Evolutionary conservation across 2,797 vertebrate genomes (phyloP), one percentile per base, ranked within the genome.

Genomic region (Balearica regulorum): DNA sequence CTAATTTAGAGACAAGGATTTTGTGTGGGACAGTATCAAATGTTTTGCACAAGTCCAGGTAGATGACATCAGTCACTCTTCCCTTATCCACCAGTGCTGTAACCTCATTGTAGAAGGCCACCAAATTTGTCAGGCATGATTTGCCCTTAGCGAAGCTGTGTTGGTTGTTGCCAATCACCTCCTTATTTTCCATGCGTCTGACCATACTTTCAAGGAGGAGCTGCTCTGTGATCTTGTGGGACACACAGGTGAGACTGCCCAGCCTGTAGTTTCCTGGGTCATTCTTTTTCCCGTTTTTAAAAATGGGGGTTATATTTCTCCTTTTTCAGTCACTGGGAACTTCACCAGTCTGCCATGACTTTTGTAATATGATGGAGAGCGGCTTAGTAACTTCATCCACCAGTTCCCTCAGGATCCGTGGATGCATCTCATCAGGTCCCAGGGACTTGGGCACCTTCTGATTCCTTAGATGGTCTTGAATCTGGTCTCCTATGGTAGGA

Each of bases 211-310:
- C 62, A 21, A 43, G 35, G 26, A 53, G 37, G 29, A 41, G n/a
- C 41, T 46, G 18, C 22, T 46, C 17, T 17, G 37, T 33, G 18
- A 46, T 26, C 18, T 57, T 49, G 3, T 20, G 4, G 6, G 49
- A 12, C 11, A 73, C 6, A n/a, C 29, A 55, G 20, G 17, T 24
- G 43, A 80, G 14, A 43, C 11, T 37, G 19, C 53, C 5, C 3
- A 21, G 18, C 10, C 16, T 35, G 11, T 15, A 39, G 5, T 14
- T 81, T 4, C 0, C 12, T 8, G 4, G 0, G 1, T 49, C 17
- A 37, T 78, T 24, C 3, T 70, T 65, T 65, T 58, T 46, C 6
- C 6, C 4, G 1, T 26, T 85, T 78, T 65, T 18, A 10, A 66
- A 73, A 61, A 18, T 17, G 1, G 0, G 4, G 4, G 22, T 60